Evolutionary conservation across 2,113 vertebrate species (phyloP).

Genomic region (Ictidomys tridecemlineatus): DNA sequence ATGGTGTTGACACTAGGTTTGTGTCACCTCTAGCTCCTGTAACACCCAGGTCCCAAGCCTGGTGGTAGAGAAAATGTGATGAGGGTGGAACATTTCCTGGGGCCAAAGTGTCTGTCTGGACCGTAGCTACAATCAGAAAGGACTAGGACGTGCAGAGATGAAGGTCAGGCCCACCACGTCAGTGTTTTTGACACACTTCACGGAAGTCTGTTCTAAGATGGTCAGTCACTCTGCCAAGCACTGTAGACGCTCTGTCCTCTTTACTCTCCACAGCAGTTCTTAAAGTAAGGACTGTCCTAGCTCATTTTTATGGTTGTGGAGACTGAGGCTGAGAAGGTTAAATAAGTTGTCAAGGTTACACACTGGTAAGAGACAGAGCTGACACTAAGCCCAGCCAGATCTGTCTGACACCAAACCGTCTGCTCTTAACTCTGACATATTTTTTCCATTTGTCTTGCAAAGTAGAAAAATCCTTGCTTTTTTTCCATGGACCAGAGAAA

Average conservation of each 20-base stretch:
- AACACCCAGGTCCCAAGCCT: neutral
- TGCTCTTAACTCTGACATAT: neutral
- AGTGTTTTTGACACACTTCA: neutral
- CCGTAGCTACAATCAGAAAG: neutral
- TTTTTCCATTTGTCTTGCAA: slow-evolving; percentile 68
- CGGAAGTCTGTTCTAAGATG: neutral
- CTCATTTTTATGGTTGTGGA: slow-evolving; percentile 23
- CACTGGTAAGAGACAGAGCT: neutral
- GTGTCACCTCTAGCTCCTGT: neutral
- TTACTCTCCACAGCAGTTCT: neutral
- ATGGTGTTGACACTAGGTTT: neutral
- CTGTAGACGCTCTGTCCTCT: neutral
- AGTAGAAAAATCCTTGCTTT: neutral
- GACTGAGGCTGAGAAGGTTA: slow-evolving; percentile 48
- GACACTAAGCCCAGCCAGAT: neutral
- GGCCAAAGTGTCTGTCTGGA: neutral
- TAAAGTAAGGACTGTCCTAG: neutral
- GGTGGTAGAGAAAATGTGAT: neutral
- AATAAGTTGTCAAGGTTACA: neutral
- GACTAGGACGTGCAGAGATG: no score
- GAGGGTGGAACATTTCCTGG: neutral
- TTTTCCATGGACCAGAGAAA: slow-evolving; percentile 19
- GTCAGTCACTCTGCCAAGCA: neutral
- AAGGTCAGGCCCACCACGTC: neutral
- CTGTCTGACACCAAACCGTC: slow-evolving; percentile 42